phyloP scores from a whole-genome alignment of 2,888 invertebrate species.

The Pseudococcus viburni region DNA sequence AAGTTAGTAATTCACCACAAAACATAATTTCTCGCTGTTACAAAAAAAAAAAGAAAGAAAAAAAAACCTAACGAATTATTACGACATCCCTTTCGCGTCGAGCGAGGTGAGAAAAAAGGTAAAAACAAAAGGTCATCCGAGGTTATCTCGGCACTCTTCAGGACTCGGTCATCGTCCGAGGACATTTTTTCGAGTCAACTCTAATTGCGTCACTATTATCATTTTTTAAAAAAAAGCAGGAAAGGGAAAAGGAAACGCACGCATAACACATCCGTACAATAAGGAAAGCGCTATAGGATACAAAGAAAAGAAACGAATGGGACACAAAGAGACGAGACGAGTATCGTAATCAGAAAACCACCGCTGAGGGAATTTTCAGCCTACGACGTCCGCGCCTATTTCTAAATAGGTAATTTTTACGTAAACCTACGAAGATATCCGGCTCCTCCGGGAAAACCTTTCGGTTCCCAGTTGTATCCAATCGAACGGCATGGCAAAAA shows the following conservation, averaged over 20 bases:
- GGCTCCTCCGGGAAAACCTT: not conserved
- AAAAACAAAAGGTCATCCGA: not conserved
- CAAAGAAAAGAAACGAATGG: not conserved
- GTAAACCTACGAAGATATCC: conserved; percentile 14
- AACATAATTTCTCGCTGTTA: too few species aligned
- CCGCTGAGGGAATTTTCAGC: not conserved
- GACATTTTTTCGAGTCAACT: not conserved
- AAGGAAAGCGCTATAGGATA: not conserved
- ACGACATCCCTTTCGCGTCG: too few species aligned
- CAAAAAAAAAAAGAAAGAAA: too few species aligned
- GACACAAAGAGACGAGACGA: not conserved
- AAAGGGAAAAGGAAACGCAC: not conserved
- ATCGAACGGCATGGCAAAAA: not conserved
- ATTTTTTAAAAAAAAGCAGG: not conserved
- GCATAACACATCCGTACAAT: not conserved
- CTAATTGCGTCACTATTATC: not conserved
- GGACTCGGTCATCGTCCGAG: not conserved
- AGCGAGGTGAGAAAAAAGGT: not conserved
- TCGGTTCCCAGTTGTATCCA: conserved; percentile 7
- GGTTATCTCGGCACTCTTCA: not conserved
- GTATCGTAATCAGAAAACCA: conserved; percentile 14
- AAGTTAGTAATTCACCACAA: too few species aligned
- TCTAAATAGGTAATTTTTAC: conserved; percentile 14
- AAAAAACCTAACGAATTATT: not conserved
- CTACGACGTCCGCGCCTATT: not conserved